These are phyloP conservation scores for Hyla sarda DNA, from an alignment of 2,113 vertebrate species.

Conservation along the genomic window DNA sequence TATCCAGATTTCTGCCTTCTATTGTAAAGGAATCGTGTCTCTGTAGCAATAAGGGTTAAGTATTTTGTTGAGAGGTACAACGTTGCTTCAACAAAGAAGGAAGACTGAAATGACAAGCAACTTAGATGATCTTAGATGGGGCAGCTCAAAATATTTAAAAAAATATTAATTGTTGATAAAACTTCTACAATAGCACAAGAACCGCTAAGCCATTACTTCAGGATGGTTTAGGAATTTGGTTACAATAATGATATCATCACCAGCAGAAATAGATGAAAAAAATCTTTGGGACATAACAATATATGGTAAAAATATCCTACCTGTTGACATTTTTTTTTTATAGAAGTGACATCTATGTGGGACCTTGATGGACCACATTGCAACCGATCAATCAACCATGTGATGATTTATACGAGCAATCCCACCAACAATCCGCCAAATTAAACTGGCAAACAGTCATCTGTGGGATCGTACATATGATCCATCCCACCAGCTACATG, in stretches of 20 bases:
- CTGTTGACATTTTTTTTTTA: too few species aligned
- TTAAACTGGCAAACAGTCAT: too few species aligned
- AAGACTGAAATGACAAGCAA: background rate
- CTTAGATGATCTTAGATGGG: background rate
- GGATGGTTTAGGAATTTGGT: background rate
- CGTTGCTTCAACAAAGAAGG: background rate
- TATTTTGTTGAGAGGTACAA: background rate
- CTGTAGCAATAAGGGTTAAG: background rate
- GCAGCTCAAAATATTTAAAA: background rate
- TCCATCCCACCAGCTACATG: too few species aligned
- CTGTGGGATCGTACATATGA: too few species aligned
- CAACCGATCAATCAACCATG: too few species aligned
- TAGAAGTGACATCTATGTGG: too few species aligned
- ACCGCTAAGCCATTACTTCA: background rate
- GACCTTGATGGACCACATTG: too few species aligned
- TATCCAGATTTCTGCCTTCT: background rate
- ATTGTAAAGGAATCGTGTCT: background rate
- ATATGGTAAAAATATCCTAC: background rate
- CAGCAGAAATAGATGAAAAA: background rate
- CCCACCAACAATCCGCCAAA: too few species aligned
- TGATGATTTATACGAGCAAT: too few species aligned
- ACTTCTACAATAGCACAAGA: background rate
- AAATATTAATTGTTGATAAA: constrained; percentile 1
- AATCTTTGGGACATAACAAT: too few species aligned
- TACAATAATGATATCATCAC: background rate